Percentiles rank a stretch among this genome's conserved stretches.
Conservation (phyloP, 2,888 invertebrate species). For the Dusona sp. region DNA sequence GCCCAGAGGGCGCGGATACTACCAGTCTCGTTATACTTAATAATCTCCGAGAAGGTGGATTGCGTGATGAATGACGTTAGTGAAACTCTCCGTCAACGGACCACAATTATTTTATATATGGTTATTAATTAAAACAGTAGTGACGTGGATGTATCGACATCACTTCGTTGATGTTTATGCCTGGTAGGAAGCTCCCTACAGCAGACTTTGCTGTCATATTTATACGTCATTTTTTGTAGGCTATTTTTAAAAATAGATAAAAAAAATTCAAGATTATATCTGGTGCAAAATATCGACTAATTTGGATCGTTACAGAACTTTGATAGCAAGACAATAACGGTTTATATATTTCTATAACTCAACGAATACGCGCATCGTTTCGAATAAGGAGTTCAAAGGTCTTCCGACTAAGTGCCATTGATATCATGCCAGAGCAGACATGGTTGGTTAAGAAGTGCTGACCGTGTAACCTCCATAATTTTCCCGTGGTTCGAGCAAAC, state of each 20-base stretch:
- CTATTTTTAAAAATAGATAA: not conserved
- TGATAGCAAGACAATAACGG: not conserved
- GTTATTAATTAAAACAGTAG: constrained; percentile 59
- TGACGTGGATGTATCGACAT: constrained; percentile 15
- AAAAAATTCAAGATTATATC: not conserved
- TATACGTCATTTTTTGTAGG: not conserved
- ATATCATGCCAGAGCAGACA: not conserved
- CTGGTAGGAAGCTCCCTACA: not conserved
- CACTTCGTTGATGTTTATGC: not conserved
- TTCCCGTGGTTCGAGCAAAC: constrained; percentile 21
- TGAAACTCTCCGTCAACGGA: not conserved
- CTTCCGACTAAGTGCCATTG: constrained; percentile 40
- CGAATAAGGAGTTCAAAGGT: constrained; percentile 50
- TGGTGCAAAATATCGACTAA: not conserved
- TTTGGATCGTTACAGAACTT: constrained; percentile 29
- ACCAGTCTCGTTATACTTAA: constrained; percentile 69
- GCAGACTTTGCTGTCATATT: not conserved
- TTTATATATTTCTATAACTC: constrained; percentile 6
- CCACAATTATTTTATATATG: constrained; percentile 55
- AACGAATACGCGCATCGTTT: not conserved
- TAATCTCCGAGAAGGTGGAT: constrained; percentile 47
- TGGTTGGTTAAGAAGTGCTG: not conserved
- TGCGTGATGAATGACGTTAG: constrained; percentile 55
- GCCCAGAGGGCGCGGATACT: constrained; percentile 50
- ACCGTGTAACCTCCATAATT: constrained; percentile 54